Evolutionary conservation across 2,113 vertebrate species (phyloP), one percentile per base, ranked within the genome.

Genomic region (Cyprinodon tularosa): DNA sequence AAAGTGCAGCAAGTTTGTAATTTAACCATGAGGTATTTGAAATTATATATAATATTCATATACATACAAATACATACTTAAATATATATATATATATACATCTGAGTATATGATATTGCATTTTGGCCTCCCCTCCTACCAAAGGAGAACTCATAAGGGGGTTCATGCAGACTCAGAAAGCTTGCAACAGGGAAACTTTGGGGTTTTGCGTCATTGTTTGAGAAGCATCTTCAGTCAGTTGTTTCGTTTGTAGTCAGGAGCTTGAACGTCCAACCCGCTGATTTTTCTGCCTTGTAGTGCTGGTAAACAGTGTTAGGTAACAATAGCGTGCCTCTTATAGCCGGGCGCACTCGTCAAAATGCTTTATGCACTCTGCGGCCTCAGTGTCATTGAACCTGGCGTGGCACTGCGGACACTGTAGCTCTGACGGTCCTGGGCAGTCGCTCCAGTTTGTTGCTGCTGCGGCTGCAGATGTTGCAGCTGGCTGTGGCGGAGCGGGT

Each of bases 401-500:
- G 68, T 94, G 87, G 77, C 97, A 99, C 0, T 90, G 93, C 0
- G 97, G 97, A 62, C 97, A 99, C 92, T 96, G 94, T 0, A 98
- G 92, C 64, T 96, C 95, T 0, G 95, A 94, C 68, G 92, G 87
- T 0, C 87, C 92, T 8, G 85, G 84, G 39, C 15, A 65, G 9
- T 94, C 86, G 0, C 47, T 78, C 65, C 91, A 82, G 0, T 0
- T 67, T 0, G 90, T 62, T 0, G 87, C 80, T 2, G 87, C 39
- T 0, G 84, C 79, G 0, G 89, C 85, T 9, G 77, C 79, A 20
- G 77, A 22, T 12, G 40, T 36, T 37, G 85, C 75, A 0, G 83
- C 77, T 7, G 48, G 57, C 1, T 90, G 62, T 70, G 85, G 80
- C 0, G 89, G 85, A 7, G 75, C 66, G 0, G 90, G 66, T 80